Evolutionary conservation across 2,113 vertebrate genomes (phyloP), one percentile per base, ranked within the genome.

Genomic region (Microcebus ravelobensis): DNA sequence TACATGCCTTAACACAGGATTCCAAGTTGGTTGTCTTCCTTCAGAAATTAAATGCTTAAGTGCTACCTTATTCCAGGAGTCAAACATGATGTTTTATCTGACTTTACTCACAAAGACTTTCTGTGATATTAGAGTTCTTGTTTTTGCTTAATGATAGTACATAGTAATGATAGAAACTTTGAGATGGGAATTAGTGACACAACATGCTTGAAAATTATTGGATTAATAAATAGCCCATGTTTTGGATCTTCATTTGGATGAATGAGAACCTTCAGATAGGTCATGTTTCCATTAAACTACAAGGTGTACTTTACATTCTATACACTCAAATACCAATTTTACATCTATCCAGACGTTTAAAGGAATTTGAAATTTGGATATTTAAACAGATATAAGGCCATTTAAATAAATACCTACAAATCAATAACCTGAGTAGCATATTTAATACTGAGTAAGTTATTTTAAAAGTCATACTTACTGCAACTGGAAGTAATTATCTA

Each of bases 401-500:
- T 59, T 96, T 84, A 94, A 74, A 77, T 82, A 71, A 94, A 91
- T 34, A 79, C 6, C 55, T 77, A 79, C 5, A 80, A 73, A 87
- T 84, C 10, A 84, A n/a, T 68, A 90, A 61, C 3, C 6, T 18
- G 18, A 83, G 23, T 36, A 80, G 31, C 34, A 85, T 81, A 48
- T 57, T 86, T 95, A 83, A 82, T 71, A 59, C 23, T n/a, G 67
- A 81, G 23, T 42, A 95, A 70, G 10, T 61, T 94, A 31, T 96
- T 89, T 91, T 63, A 76, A 95, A 61, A 95, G 70, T 81, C 42
- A 90, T 97, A 98, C 97, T 98, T 94, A 98, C 97, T 97, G 63
- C n/a, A 84, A 20, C 2, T 71, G 1, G 68, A 27, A 88, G 74
- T 97, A 97, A 91, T 95, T 48, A 5, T 34, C 0, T 76, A 36